phyloP scores from a whole-genome alignment of 2,113 vertebrate species.

The Xyliphius kryptos region DNA sequence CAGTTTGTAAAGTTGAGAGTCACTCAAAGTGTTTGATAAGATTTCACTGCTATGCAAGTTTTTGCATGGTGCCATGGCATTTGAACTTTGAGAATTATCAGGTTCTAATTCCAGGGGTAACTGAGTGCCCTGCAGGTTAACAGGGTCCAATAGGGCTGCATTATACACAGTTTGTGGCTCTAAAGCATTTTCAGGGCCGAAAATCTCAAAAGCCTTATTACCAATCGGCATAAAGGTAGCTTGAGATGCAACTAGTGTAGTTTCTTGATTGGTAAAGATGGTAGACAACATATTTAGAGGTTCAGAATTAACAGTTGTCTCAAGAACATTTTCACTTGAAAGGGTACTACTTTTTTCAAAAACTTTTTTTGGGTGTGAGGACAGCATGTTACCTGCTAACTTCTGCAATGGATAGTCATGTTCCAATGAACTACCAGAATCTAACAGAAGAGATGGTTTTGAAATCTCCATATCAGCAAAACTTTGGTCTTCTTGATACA shows the following conservation, averaged over 20 bases:
- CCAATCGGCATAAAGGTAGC: conserved; percentile 1
- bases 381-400: not conserved
- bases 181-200: not conserved
- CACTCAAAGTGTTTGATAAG: conserved; percentile 44
- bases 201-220: conserved; percentile 6
- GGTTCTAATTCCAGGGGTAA: conserved; percentile 33
- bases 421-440: conserved; percentile 27
- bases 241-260: too few species aligned
- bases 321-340: conserved; percentile 4
- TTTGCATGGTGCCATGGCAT: conserved; percentile 58
- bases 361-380: not conserved
- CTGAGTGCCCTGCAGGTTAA: conserved; percentile 9
- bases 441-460: not conserved
- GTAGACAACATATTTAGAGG: not conserved
- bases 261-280: too few species aligned
- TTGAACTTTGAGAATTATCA: conserved; percentile 53
- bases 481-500: conserved; percentile 62
- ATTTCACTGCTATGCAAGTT: conserved; percentile 47
- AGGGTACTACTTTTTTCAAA: conserved; percentile 1
- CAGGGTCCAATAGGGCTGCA: not conserved
- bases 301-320: not conserved
- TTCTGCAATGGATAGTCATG: conserved; percentile 47
- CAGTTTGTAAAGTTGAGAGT: conserved; percentile 10
- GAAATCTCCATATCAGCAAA: conserved; percentile 48
- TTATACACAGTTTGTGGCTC: conserved; percentile 1